Evolutionary conservation across 2,888 invertebrate species (phyloP).

Genomic region (Orthosia gracilis): DNA sequence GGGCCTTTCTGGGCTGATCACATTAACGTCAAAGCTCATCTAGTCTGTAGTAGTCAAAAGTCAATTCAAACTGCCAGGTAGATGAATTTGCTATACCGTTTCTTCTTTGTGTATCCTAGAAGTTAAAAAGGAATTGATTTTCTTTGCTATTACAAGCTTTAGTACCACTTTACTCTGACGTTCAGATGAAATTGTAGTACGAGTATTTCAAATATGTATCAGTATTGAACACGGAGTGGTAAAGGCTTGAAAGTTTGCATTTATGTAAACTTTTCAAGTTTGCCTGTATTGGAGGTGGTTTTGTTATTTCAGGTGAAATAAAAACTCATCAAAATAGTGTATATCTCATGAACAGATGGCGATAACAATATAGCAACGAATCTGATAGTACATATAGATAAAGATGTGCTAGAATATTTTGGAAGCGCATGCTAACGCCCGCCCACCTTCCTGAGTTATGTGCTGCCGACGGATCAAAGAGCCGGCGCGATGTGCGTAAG

Average conservation of each 20-base stretch:
- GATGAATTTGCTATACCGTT: constrained; percentile 27
- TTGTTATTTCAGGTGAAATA: background rate
- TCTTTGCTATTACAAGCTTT: constrained; percentile 17
- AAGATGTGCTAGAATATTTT: constrained; percentile 49
- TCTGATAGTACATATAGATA: constrained; percentile 37
- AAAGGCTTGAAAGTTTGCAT: background rate
- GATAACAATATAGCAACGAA: constrained; percentile 35
- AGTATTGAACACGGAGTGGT: background rate
- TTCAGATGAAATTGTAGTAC: constrained; percentile 2
- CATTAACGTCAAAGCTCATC: constrained; percentile 38
- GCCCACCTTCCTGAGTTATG: constrained; percentile 66
- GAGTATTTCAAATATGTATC: background rate
- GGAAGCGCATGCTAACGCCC: constrained; percentile 59
- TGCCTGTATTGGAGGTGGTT: background rate
- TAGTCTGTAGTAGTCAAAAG: constrained; percentile 33
- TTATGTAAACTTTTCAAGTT: background rate
- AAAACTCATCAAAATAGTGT: background rate
- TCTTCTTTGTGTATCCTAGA: constrained; percentile 27
- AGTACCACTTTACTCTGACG: constrained; percentile 17
- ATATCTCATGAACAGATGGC: background rate
- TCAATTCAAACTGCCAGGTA: constrained; percentile 32
- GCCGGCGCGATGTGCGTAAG: constrained; percentile 64
- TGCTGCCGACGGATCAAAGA: constrained; percentile 70
- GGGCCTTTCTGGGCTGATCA: constrained; percentile 31
- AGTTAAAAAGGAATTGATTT: constrained; percentile 16